These are phyloP conservation scores for Gephyroberyx darwinii DNA, from an alignment of 2,797 vertebrate genomes.

Conservation along the genomic window DNA sequence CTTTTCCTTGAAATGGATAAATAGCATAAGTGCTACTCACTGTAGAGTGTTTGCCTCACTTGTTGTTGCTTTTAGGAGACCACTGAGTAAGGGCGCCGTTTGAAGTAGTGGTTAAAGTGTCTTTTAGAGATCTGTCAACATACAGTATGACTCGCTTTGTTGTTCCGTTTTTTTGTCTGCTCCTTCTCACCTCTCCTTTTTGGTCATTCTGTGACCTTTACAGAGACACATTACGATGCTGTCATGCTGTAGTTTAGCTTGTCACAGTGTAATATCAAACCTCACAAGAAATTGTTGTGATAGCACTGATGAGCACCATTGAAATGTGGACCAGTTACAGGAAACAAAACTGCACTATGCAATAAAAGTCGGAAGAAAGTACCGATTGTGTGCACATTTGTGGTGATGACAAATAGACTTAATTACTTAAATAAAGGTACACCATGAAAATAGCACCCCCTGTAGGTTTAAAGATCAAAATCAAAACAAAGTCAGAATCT, in stretches of 20 bases:
- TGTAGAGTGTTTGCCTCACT: slow-evolving; percentile 34
- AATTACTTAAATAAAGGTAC: too few species aligned
- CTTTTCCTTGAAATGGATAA: slow-evolving; percentile 44
- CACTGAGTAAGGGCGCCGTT: slow-evolving; percentile 4
- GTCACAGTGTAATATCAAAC: neutral
- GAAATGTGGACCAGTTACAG: neutral
- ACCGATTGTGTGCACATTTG: too few species aligned
- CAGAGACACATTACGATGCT: neutral
- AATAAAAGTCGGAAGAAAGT: too few species aligned
- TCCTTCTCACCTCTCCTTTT: neutral
- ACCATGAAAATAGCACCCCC: too few species aligned
- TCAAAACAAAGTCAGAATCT: too few species aligned
- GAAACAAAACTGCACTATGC: too few species aligned
- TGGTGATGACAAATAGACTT: too few species aligned
- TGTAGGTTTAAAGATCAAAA: too few species aligned
- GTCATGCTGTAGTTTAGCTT: neutral
- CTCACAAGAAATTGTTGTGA: neutral
- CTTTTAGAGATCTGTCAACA: neutral
- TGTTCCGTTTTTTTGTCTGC: neutral
- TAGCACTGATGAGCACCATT: neutral
- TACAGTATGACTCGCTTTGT: neutral
- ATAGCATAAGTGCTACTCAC: slow-evolving; percentile 35
- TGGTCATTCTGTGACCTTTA: neutral
- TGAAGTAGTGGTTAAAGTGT: slow-evolving; percentile 7
- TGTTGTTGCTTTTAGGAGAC: slow-evolving; percentile 24